Conservation (phyloP, 2,113 vertebrate species). For the Saimiri boliviensis region DNA sequence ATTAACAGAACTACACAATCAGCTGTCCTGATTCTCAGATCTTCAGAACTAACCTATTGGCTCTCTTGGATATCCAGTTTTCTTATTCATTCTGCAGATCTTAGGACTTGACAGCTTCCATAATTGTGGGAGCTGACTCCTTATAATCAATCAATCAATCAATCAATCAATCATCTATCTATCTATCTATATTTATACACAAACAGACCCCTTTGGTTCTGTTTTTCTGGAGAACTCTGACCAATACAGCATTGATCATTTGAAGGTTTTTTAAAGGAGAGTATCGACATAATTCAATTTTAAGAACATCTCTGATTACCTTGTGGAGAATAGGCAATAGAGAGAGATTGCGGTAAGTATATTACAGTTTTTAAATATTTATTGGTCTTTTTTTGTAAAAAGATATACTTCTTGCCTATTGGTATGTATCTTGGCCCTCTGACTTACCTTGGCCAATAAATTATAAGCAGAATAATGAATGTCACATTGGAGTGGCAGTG, state of each 20-base stretch:
- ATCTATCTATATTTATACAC: not conserved
- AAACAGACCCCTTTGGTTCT: not conserved
- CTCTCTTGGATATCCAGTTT: not conserved
- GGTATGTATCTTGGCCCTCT: not conserved
- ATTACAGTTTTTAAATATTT: not conserved
- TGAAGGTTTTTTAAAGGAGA: not conserved
- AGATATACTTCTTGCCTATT: not conserved
- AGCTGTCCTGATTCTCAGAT: not conserved
- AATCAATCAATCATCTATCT: no score
- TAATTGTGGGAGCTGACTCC: not conserved
- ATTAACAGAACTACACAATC: not conserved
- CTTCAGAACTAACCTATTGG: not conserved
- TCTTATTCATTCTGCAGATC: not conserved
- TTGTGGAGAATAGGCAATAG: not conserved
- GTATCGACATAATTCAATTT: not conserved
- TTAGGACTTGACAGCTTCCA: not conserved
- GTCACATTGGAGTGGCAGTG: not conserved
- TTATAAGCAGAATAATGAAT: not conserved
- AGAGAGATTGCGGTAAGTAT: not conserved
- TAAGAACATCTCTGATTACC: not conserved
- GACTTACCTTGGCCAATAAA: not conserved
- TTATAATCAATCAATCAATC: not conserved
- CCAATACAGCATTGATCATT: not conserved
- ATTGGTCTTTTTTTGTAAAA: not conserved
- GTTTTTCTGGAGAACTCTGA: not conserved